Evolutionary conservation across 2,888 invertebrate genomes (phyloP), one percentile per base, ranked within the genome.

Genomic region (Liposcelis brunnea): DNA sequence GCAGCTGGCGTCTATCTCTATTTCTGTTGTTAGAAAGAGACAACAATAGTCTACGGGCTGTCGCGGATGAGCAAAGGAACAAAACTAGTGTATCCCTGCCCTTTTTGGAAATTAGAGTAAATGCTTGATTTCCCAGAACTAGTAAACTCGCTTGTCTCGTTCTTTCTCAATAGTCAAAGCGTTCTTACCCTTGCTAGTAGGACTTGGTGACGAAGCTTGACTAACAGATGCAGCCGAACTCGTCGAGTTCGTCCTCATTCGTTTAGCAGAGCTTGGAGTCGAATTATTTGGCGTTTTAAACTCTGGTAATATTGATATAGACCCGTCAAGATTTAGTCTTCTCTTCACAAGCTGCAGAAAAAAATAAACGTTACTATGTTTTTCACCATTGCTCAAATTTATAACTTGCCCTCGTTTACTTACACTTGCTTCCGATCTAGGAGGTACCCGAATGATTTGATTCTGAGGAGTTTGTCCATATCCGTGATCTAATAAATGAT

Each of bases 401-500:
- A 42, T 14, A 36, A 35, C 37, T 18, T 21, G 14, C 26, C 16
- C 12, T 12, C 21, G 14, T 26, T 6, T 26, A 26, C 26, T 26
- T 26, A 26, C 26, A 26, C 26, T 26, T 26, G 26, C 26, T 26
- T 26, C 26, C 8, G 26, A 6, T 26, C 26, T 26, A 8, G 26
- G 43, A 38, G 52, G 52, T 45, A 70, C 69, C 51, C 69, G 68
- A 57, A 73, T 68, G 53, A 75, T 70, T 62, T 75, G 77, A 56
- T 74, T 74, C 59, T 77, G 74, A 50, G 83, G 80, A 52, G 83
- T 82, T 56, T 80, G 81, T 53, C 85, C 85, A 67, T 87, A 87
- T 55, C 83, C 85, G 61, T 87, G 86, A 64, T 87, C 86, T 55
- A 83, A 71, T 56, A 86, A 71, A 65, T 86, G 85, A 53, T 79